Conservation (phyloP, 2,113 vertebrate genomes). For the Nicator chloris region DNA sequence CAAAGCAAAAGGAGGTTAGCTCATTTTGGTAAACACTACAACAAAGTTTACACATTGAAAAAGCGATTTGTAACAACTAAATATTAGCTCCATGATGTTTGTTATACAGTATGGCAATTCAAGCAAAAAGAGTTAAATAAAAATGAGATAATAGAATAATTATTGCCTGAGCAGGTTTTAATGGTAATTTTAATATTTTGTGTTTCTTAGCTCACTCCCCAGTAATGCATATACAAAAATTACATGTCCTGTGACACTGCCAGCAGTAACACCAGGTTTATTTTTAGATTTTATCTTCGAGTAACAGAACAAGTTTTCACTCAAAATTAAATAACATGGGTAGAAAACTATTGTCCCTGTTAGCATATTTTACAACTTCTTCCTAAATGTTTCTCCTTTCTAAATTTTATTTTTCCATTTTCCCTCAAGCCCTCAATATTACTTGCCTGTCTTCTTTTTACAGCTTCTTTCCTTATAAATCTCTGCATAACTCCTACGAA, state of each 20-base stretch:
- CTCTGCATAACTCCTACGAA: not conserved
- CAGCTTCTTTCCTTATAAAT: not conserved
- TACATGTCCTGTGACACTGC: not conserved
- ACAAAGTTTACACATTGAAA: not conserved
- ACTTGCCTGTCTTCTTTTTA: not conserved
- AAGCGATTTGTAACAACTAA: not conserved
- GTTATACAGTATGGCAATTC: not conserved
- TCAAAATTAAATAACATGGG: not conserved
- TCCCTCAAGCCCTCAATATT: not conserved
- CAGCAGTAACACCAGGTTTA: not conserved
- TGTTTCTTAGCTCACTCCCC: not conserved
- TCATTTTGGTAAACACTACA: not conserved
- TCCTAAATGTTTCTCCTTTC: not conserved
- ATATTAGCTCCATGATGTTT: not conserved
- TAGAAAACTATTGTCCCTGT: not conserved
- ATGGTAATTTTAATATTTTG: not conserved
- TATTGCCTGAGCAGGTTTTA: not conserved
- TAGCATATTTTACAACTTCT: not conserved
- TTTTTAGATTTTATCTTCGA: slow-evolving; percentile 4
- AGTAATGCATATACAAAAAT: not conserved
- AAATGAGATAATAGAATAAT: not conserved
- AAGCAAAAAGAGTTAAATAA: not conserved
- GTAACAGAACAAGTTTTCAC: not conserved
- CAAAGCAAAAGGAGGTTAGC: not conserved
- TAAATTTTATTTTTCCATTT: not conserved